Evolutionary conservation across 2,113 vertebrate genomes (phyloP), one percentile per base, ranked within the genome.

Genomic region (Cephalophus harveyi): DNA sequence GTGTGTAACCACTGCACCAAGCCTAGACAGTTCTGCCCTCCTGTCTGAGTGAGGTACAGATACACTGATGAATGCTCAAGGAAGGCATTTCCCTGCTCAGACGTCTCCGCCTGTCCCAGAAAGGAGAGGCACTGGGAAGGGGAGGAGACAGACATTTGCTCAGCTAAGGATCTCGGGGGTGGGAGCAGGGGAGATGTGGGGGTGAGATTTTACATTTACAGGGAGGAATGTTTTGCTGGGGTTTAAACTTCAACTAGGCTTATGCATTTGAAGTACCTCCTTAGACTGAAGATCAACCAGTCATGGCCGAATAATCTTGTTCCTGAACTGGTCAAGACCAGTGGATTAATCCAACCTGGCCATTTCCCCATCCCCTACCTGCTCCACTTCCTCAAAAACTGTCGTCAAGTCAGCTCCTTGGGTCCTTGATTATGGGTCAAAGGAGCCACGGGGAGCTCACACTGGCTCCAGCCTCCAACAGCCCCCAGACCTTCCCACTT

Each of bases 231-330:
- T 94, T 95, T 83, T 89, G 40, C 60, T 87, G n/a, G 79, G 48
- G 91, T 89, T 98, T 98, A 98, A 97, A 98, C 43, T 96, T 98
- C 89, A 97, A 97, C 96, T 55, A 93, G 76, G 21, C 48, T 50
- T 36, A 25, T 87, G 55, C 62, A 78, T 55, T 30, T 85, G 88
- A 87, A 94, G 87, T 76, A 74, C 76, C 54, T 97, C 33, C 59
- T 92, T 36, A 67, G 74, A 33, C 43, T 79, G 74, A 89, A 94
- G 89, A 60, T 74, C 97, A 97, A 88, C 67, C 94, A 79, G 74
- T 83, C 50, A 6, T 17, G 83, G 82, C 88, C 57, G 62, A 87
- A 87, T 5, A 52, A 28, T 74, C 76, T 92, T 27, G 55, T 17
- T 91, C 64, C 78, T 81, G 85, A 91, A 84, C 97, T 74, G 92